phyloP scores from a whole-genome alignment of 2,797 vertebrate genomes.

The Centroberyx gerrardi region DNA sequence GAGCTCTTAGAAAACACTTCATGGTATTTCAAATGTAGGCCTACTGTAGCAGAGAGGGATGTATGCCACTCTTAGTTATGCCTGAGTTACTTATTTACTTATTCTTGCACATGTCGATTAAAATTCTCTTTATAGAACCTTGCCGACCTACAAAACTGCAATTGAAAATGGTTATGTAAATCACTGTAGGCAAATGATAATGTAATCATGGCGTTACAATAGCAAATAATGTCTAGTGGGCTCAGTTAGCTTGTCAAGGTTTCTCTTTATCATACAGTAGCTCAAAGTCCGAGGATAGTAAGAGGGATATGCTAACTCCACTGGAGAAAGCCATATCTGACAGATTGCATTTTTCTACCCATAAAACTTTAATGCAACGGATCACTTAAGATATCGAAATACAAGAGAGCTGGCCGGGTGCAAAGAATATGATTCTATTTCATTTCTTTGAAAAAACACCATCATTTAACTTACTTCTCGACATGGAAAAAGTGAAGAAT shows the following conservation, averaged over 20 bases:
- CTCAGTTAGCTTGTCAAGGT: constrained; percentile 37
- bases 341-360: constrained; percentile 59
- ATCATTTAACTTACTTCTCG: constrained; percentile 60
- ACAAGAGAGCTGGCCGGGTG: constrained; percentile 39
- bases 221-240: constrained; percentile 25
- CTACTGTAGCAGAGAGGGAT: constrained; percentile 20
- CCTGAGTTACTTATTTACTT: not conserved
- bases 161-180: constrained; percentile 18
- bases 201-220: constrained; percentile 29
- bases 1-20: constrained; percentile 39
- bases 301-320: constrained; percentile 49
- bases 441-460: constrained; percentile 63
- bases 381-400: constrained; percentile 75
- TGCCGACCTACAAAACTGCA: not conserved
- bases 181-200: constrained; percentile 23
- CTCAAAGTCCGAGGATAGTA: constrained; percentile 34
- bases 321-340: constrained; percentile 52
- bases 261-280: constrained; percentile 38
- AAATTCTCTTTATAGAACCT: not conserved
- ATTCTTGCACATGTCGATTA: not conserved
- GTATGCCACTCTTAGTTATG: constrained; percentile 9
- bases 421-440: constrained; percentile 61
- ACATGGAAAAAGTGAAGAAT: constrained; percentile 62
- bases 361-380: constrained; percentile 77
- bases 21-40: constrained; percentile 12